phyloP scores from a whole-genome alignment of 1,140 invertebrate species.

The Belonocnema kinseyi region DNA sequence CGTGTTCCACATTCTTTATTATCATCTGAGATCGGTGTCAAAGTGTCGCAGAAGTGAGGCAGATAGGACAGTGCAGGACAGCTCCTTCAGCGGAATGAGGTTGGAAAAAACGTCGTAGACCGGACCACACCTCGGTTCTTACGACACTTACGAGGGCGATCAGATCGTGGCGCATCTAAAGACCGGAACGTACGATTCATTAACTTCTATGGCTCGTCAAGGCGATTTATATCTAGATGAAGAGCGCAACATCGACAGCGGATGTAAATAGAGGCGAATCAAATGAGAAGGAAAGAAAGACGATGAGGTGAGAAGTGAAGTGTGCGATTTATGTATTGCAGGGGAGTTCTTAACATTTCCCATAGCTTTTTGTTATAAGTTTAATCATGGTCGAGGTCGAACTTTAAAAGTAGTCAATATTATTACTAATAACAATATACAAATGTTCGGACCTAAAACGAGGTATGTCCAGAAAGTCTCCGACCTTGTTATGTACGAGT shows the following conservation, averaged over 20 bases:
- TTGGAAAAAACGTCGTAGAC: constrained; percentile 42
- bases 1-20: neutral
- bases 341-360: too few species aligned
- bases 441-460: too few species aligned
- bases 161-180: constrained; percentile 67
- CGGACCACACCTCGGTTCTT: constrained; percentile 60
- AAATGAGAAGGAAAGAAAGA: constrained; percentile 31
- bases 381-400: too few species aligned
- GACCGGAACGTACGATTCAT: constrained; percentile 72
- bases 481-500: too few species aligned
- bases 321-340: too few species aligned
- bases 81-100: constrained; percentile 17
- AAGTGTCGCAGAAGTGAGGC: neutral
- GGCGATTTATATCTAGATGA: constrained; percentile 54
- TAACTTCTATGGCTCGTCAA: constrained; percentile 64
- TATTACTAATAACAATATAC: too few species aligned
- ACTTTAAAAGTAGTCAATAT: too few species aligned
- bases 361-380: too few species aligned
- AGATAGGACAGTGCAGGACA: neutral
- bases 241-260: constrained; percentile 45
- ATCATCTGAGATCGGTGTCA: neutral
- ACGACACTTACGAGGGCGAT: constrained; percentile 53
- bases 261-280: constrained; percentile 48
- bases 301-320: neutral
- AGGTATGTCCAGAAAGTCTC: too few species aligned